Evolutionary conservation across 2,888 invertebrate species (phyloP), one percentile per base, ranked within the genome.

Genomic region (Pycnomerus fuliginosus): DNA sequence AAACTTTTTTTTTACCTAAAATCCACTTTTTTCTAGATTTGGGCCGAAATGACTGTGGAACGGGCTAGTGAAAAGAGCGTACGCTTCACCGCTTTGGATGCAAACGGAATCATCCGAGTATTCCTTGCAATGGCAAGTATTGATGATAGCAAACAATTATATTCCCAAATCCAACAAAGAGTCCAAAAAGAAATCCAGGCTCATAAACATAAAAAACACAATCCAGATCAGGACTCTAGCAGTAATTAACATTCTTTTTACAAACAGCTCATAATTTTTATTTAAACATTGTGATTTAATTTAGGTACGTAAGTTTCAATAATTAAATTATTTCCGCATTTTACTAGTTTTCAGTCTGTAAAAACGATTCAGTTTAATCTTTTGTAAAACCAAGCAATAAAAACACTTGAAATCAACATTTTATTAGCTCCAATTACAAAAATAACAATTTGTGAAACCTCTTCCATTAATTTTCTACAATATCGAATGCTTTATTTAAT

Each of bases 1-100:
- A 25, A 11, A 14, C 12, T 10, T 39, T 28, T 24, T 31, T 16
- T 13, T 12, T 42, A 28, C 44, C 41, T 25, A n/a, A n/a, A 34
- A 37, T 43, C 36, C 30, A 39, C 28, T 58, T 38, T 52, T 34
- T 61, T 67, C 31, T 52, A 80, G 80, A 80, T 90, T 51, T 95
- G 93, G 92, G 82, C 88, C 3, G 94, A 87, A 50, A 95, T 95
- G 95, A 86, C 89, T 7, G 85, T 90, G 14, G 90, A 94, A 67
- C 80, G 86, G 52, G 89, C 93, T 2, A 91, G 90, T 61, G 80
- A 83, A 53, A 94, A 92, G 75, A 91, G 90, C 51, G 78, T 96
- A 16, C 77, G 94, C 51, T 77, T 96, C 57, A 94, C 94, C 2
- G 95, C 92, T 2, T 82, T 89, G 64, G 91, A 92, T 61, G 83